phyloP scores from a whole-genome alignment of 2,888 invertebrate species.

The Drosophila mayaguana region DNA sequence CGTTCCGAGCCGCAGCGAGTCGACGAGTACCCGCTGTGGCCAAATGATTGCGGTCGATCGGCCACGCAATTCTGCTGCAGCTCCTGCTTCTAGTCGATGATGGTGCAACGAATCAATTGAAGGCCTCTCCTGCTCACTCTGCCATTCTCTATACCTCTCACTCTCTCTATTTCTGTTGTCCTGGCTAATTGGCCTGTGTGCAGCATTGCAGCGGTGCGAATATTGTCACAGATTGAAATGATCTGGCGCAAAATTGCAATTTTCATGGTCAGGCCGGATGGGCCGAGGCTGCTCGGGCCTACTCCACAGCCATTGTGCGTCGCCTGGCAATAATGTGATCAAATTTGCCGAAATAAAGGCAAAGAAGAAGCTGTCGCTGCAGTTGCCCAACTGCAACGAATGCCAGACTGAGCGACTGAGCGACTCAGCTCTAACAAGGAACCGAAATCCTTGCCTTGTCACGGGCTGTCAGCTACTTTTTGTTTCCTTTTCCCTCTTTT shows the following conservation, averaged over 20 bases:
- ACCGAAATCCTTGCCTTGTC: conserved; percentile 12
- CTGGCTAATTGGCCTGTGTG: conserved; percentile 8
- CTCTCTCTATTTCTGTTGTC: neutral
- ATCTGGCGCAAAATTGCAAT: conserved; percentile 74
- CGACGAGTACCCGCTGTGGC: conserved; percentile 74
- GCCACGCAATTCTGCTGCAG: conserved; percentile 32
- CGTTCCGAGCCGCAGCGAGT: conserved; percentile 6
- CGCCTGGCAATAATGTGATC: conserved; percentile 69
- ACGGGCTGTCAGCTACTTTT: conserved; percentile 5
- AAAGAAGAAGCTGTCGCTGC: conserved; percentile 1
- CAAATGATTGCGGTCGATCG: conserved; percentile 77
- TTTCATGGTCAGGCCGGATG: conserved; percentile 50
- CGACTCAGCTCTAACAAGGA: conserved; percentile 1
- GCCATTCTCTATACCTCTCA: neutral
- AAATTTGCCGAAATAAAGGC: conserved; percentile 37
- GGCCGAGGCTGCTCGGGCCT: conserved; percentile 12
- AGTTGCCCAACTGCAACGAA: conserved; percentile 27
- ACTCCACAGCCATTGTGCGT: conserved; percentile 39
- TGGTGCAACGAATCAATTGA: conserved; percentile 75
- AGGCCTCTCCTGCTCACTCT: neutral
- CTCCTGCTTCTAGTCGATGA: conserved; percentile 18
- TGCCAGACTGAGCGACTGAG: neutral
- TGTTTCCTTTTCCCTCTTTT: neutral
- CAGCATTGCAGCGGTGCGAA: conserved; percentile 19
- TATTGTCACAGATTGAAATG: conserved; percentile 64